Conservation (phyloP, 2,888 invertebrate genomes). For the Odontothrips loti region DNA sequence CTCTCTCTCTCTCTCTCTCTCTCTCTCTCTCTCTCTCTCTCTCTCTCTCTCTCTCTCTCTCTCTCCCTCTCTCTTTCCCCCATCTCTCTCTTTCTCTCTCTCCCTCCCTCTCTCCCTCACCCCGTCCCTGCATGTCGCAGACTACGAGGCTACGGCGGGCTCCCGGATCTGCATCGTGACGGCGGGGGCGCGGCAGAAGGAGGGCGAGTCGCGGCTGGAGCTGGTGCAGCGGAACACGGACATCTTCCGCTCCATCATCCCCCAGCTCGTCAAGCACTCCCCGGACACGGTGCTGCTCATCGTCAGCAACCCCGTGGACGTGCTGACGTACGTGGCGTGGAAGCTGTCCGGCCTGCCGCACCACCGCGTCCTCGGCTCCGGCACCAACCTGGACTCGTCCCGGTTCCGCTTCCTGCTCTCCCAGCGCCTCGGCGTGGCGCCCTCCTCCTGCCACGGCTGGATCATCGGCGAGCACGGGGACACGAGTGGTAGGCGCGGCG, state of each 20-base stretch:
- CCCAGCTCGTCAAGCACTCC: slow-evolving; percentile 73
- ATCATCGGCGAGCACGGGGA: slow-evolving; percentile 95
- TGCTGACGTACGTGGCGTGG: slow-evolving; percentile 92
- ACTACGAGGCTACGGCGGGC: slow-evolving; percentile 71
- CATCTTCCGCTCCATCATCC: slow-evolving; percentile 80
- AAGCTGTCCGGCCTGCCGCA: slow-evolving; percentile 85
- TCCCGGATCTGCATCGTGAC: slow-evolving; percentile 85
- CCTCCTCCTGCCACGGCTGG: slow-evolving; percentile 85
- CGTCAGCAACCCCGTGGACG: slow-evolving; percentile 91
- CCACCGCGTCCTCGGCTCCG: slow-evolving; percentile 84
- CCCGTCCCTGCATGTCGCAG: slow-evolving; percentile 44
- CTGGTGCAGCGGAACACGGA: slow-evolving; percentile 88
- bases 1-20: too few species aligned
- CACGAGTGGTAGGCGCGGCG: slow-evolving; percentile 62
- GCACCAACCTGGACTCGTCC: slow-evolving; percentile 89
- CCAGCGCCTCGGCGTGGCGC: slow-evolving; percentile 72
- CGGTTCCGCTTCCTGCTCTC: slow-evolving; percentile 85
- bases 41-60: too few species aligned
- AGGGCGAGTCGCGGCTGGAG: slow-evolving; percentile 81
- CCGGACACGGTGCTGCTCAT: slow-evolving; percentile 81
- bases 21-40: too few species aligned
- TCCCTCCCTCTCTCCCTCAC: too few species aligned
- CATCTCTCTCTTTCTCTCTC: too few species aligned
- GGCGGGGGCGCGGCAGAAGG: slow-evolving; percentile 85
- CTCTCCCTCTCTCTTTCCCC: too few species aligned